Evolutionary conservation across 2,888 invertebrate species (phyloP).

Genomic region (Schizotus pectinicornis): DNA sequence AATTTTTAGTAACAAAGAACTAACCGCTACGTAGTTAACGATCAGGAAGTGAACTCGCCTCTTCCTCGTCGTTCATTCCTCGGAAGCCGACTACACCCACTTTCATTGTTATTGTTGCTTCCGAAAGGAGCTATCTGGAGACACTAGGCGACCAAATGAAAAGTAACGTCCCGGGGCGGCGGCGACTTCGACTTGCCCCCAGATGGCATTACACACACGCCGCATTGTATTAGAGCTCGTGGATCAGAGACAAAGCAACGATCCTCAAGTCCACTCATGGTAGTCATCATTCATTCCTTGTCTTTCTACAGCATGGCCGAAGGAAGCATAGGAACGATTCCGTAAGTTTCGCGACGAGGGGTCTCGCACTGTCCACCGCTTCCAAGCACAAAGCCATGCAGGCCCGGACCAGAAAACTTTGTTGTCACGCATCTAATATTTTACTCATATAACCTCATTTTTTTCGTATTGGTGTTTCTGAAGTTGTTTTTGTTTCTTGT

Average conservation of each 20-base stretch:
- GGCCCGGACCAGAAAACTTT: constrained; percentile 17
- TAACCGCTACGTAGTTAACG: too few species aligned
- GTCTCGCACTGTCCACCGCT: constrained; percentile 38
- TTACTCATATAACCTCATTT: too few species aligned
- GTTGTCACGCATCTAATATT: not conserved
- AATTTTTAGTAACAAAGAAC: too few species aligned
- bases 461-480: too few species aligned
- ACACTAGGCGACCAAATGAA: not conserved
- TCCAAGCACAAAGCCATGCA: constrained; percentile 25
- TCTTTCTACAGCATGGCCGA: constrained; percentile 40
- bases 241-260: constrained; percentile 36
- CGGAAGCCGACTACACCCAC: too few species aligned
- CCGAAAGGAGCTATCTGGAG: not conserved
- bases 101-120: not conserved
- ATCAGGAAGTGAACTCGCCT: too few species aligned
- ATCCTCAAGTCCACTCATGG: constrained; percentile 37
- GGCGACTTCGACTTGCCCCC: constrained; percentile 9
- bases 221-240: constrained; percentile 31
- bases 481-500: too few species aligned
- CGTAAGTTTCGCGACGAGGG: constrained; percentile 43
- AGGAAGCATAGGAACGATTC: constrained; percentile 47
- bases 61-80: too few species aligned
- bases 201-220: constrained; percentile 23
- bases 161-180: constrained; percentile 7
- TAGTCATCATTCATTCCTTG: constrained; percentile 46